A percentile compares a stretch with the other conserved stretches of the same genome.
Conservation (phyloP, 2,888 invertebrate species). For the Torymus aiolomorphi region DNA sequence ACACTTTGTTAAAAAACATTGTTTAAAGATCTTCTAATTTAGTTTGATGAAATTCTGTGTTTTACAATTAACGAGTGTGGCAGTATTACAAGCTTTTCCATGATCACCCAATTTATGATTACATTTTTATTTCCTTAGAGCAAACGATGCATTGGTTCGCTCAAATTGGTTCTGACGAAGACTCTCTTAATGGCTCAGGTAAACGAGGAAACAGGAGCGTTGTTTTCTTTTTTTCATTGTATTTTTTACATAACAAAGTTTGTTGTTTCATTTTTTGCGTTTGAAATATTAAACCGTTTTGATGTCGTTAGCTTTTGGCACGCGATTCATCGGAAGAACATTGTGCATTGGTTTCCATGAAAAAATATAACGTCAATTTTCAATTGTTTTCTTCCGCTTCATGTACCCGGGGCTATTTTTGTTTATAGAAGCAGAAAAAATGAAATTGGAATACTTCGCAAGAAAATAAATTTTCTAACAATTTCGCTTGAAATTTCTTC, state of each 20-base stretch:
- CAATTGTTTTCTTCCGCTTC: too few relatives aligned
- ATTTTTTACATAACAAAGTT: background rate
- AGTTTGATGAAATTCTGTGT: background rate
- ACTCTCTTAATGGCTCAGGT: slow-evolving; percentile 69
- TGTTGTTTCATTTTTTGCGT: background rate
- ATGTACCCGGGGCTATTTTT: too few relatives aligned
- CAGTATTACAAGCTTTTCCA: background rate
- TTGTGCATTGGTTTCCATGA: too few relatives aligned
- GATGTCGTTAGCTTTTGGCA: background rate
- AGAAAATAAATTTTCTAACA: too few relatives aligned
- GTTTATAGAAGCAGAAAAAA: too few relatives aligned
- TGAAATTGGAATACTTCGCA: too few relatives aligned
- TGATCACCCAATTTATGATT: slow-evolving; percentile 22
- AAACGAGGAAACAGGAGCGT: slow-evolving; percentile 57
- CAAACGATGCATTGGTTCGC: slow-evolving; percentile 75
- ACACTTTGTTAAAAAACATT: too few relatives aligned
- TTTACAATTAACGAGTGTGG: background rate
- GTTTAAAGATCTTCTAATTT: too few relatives aligned
- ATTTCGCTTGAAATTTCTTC: too few relatives aligned
- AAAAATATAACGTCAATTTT: too few relatives aligned
- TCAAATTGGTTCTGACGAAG: slow-evolving; percentile 70
- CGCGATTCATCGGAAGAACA: too few relatives aligned
- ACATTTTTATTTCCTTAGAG: slow-evolving; percentile 63
- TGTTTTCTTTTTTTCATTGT: slow-evolving; percentile 2
- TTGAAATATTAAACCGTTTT: slow-evolving; percentile 17